Conservation (phyloP, 2,888 invertebrate species). For the Hydroisotoma schaefferi region DNA sequence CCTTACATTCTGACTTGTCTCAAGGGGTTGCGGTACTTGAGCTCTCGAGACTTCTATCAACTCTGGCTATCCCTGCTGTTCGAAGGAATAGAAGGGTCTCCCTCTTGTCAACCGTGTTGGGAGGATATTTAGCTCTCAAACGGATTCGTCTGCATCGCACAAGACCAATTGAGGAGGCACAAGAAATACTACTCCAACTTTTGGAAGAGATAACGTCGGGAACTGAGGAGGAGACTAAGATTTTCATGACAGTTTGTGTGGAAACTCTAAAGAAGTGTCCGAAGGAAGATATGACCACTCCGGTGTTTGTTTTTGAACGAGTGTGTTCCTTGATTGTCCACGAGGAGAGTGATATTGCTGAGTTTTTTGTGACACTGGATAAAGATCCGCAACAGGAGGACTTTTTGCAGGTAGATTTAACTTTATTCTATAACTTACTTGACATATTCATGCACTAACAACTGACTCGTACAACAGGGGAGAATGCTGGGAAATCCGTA, state of each 20-base stretch:
- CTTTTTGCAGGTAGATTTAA: constrained; percentile 71
- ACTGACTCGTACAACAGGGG: constrained; percentile 58
- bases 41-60: constrained; percentile 39
- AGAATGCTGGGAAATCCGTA: constrained; percentile 98
- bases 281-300: constrained; percentile 87
- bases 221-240: constrained; percentile 91
- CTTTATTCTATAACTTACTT: constrained; percentile 7
- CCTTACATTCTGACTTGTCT: constrained; percentile 86
- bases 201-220: constrained; percentile 56
- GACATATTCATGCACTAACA: background rate
- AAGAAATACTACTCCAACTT: constrained; percentile 39
- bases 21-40: constrained; percentile 60
- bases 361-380: constrained; percentile 92
- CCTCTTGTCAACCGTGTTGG: constrained; percentile 65
- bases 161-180: constrained; percentile 66
- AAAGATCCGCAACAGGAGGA: constrained; percentile 99
- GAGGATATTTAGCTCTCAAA: constrained; percentile 86
- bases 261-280: constrained; percentile 90
- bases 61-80: constrained; percentile 47
- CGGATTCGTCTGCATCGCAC: constrained; percentile 92
- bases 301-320: constrained; percentile 95
- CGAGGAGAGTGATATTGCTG: constrained; percentile 93
- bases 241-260: constrained; percentile 96
- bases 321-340: constrained; percentile 96
- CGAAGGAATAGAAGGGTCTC: constrained; percentile 44